These are phyloP conservation scores for Pachymerium ferrugineum DNA, from an alignment of 2,888 invertebrate genomes.

Conservation along the genomic window DNA sequence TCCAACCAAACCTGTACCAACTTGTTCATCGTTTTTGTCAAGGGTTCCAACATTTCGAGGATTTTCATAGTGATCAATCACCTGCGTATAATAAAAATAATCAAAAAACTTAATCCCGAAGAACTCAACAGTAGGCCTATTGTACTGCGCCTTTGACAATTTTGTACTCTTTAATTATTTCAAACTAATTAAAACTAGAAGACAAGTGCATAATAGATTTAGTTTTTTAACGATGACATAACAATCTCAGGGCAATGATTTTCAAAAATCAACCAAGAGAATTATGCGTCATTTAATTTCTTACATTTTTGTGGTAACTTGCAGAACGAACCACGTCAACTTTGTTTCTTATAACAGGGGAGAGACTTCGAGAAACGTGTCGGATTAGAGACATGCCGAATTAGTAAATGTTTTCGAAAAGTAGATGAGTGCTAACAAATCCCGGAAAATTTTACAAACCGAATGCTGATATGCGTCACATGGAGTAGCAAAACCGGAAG, in stretches of 20 bases:
- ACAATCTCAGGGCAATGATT: no score
- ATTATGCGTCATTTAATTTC: not conserved
- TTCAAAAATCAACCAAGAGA: not conserved
- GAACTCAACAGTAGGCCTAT: no score
- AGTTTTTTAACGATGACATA: no score
- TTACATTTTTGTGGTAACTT: conserved; percentile 28
- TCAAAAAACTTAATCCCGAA: no score
- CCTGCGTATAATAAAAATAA: conserved; percentile 55
- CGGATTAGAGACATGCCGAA: not conserved
- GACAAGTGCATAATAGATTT: no score
- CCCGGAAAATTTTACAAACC: not conserved
- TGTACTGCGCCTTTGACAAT: no score
- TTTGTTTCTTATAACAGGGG: not conserved
- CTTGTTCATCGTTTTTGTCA: conserved; percentile 85
- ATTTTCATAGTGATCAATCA: conserved; percentile 98
- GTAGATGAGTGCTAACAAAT: not conserved
- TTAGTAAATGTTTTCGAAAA: not conserved
- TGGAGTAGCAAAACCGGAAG: no score
- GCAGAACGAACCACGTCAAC: not conserved
- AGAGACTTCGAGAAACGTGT: not conserved
- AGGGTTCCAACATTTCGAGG: conserved; percentile 96
- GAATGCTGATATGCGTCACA: not conserved
- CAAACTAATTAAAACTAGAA: no score
- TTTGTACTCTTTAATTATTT: not conserved
- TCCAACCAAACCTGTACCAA: conserved; percentile 97